Percentiles rank a stretch among this genome's conserved stretches.
Evolutionary conservation across 2,888 invertebrate species (phyloP).

Genomic region (Sesamia inferens): DNA sequence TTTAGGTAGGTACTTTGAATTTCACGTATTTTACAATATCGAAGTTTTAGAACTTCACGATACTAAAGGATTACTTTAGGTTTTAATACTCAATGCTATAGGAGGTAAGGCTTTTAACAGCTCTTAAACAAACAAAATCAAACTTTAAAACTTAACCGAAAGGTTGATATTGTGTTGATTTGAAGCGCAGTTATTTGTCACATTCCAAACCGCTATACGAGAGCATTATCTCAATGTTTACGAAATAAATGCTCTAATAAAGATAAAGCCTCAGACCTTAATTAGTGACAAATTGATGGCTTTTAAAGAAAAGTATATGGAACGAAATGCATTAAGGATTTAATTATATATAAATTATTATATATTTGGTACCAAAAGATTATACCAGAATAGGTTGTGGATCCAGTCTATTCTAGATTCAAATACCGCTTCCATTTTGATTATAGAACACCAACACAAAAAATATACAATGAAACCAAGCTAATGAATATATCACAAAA

Average conservation of each 20-base stretch:
- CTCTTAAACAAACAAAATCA: not conserved
- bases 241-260: slow-evolving; percentile 75
- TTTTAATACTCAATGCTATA: slow-evolving; percentile 22
- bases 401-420: not conserved
- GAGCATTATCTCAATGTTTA: slow-evolving; percentile 72
- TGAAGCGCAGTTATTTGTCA: slow-evolving; percentile 31
- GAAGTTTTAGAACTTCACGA: slow-evolving; percentile 6
- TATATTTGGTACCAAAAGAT: not conserved
- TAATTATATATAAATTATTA: slow-evolving; percentile 15
- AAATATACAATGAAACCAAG: too few species aligned
- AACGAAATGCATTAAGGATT: slow-evolving; percentile 67
- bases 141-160: slow-evolving; percentile 12
- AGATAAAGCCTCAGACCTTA: slow-evolving; percentile 76
- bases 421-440: too few species aligned
- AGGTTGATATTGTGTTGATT: slow-evolving; percentile 23
- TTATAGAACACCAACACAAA: too few species aligned
- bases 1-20: not conserved
- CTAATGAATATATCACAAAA: too few species aligned
- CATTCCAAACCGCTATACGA: slow-evolving; percentile 44
- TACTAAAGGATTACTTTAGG: slow-evolving; percentile 34
- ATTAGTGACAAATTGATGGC: slow-evolving; percentile 82
- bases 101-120: slow-evolving; percentile 7
- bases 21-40: not conserved
- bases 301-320: slow-evolving; percentile 69
- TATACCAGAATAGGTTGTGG: too few species aligned